These are phyloP conservation scores for Boleophthalmus pectinirostris DNA, from an alignment of 2,113 vertebrate species.

Conservation along the genomic window DNA sequence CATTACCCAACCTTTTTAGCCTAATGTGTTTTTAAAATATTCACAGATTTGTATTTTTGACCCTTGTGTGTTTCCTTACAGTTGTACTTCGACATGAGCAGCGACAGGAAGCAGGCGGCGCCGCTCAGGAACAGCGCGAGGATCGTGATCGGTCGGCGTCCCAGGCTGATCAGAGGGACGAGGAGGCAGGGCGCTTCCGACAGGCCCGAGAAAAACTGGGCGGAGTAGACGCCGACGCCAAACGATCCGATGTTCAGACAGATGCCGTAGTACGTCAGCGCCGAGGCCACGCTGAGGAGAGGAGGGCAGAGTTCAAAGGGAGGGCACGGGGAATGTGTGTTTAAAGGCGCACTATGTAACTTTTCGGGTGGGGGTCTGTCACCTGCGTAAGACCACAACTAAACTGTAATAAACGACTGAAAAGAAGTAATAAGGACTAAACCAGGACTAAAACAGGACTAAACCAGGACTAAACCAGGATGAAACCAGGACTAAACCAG, in stretches of 20 bases:
- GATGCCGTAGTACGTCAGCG: constrained; percentile 75
- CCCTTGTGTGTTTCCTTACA: constrained; percentile 40
- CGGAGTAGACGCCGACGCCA: constrained; percentile 69
- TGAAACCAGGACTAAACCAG: too few species aligned
- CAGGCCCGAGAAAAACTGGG: constrained; percentile 80
- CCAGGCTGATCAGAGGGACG: constrained; percentile 65
- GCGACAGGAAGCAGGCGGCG: constrained; percentile 61
- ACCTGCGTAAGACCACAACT: too few species aligned
- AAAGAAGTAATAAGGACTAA: too few species aligned
- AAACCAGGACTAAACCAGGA: too few species aligned
- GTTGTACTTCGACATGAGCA: constrained; percentile 65
- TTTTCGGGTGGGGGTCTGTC: too few species aligned
- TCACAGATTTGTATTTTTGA: neutral
- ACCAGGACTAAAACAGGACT: too few species aligned
- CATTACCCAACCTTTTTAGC: too few species aligned
- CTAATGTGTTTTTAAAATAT: too few species aligned
- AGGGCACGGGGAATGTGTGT: too few species aligned
- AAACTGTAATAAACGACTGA: too few species aligned
- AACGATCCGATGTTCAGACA: constrained; percentile 77
- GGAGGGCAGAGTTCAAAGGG: neutral
- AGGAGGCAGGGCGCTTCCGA: constrained; percentile 72
- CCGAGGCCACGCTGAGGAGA: constrained; percentile 40
- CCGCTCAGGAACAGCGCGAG: constrained; percentile 71
- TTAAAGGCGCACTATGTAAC: too few species aligned
- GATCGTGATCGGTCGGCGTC: constrained; percentile 67